Base-by-base conservation (phyloP, 1,140 invertebrate genomes). In the Drosophila nikananu region DNA sequence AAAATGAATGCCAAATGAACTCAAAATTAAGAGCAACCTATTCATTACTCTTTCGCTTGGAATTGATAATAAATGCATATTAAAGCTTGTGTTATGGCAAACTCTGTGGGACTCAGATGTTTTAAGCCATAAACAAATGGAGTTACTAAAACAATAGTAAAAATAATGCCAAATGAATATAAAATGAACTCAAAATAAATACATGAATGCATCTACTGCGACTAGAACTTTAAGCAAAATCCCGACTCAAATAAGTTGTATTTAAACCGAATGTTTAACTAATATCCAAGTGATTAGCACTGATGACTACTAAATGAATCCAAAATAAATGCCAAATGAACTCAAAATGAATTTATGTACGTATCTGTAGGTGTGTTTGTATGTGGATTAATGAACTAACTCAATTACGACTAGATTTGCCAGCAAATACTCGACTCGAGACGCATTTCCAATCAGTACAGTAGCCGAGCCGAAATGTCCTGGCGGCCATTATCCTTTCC, bases 391-490 rank as follows among this genome's bases (percentile, higher is more conserved):
- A 62, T 65, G 48, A 67, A 70, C 48, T 46, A 71, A 71, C 67
- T 67, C 63, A 71, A 71, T 71, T 71, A 71, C 39, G 39, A 71
- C 39, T 39, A n/a, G 67, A 71, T 71, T 67, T 52, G 48, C 37
- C 48, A 52, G 39, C 67, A 71, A 71, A 71, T 71, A 55, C 37
- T 71, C 49, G 63, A 37, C 37, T 51, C n/a, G 17, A 42, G 67
- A n/a, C 21, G 49, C 67, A 68, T 68, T 68, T 68, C 63, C 66
- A 70, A 70, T 70, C 66, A 70, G 67, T 13, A 35, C 66, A 70
- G 67, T 13, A 35, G 25, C 30, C 35, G 5, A 21, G 5, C 9
- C 35, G 21, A 44, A 57, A 39, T 68, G 65, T 67, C 61, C 66
- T 51, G 48, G 13, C 41, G 65, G 21, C 66, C 46, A 44, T 60